Evolutionary conservation across 2,113 vertebrate species (phyloP).

Genomic region (Oreochromis spilurus): DNA sequence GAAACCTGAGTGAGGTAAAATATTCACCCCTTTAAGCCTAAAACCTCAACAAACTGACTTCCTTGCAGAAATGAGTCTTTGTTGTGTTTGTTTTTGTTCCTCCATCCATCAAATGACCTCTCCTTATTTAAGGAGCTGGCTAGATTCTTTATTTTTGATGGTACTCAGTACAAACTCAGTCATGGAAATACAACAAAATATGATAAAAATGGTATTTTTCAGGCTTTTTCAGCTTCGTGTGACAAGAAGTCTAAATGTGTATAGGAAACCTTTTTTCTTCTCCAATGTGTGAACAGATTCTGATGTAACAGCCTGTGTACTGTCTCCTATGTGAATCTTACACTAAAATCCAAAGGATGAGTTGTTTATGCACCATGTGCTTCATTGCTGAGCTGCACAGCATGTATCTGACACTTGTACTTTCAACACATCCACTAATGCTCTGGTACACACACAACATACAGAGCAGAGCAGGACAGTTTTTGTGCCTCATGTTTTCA

Average conservation of each 20-base stretch:
- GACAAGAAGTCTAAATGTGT: not conserved
- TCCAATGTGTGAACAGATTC: not conserved
- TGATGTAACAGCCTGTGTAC: not conserved
- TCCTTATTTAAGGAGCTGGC: not conserved
- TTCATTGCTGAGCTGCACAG: not conserved
- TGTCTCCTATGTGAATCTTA: not conserved
- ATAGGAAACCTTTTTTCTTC: not conserved
- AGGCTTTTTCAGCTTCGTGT: not conserved
- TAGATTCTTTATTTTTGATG: not conserved
- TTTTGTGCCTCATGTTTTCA: not conserved
- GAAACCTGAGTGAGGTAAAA: not conserved
- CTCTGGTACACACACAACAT: not conserved
- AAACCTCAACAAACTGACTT: not conserved
- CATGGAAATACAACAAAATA: not conserved
- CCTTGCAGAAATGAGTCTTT: not conserved
- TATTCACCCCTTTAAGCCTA: not conserved
- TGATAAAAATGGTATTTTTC: not conserved
- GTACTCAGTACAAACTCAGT: not conserved
- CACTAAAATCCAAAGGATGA: not conserved
- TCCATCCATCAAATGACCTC: not conserved
- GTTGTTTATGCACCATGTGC: not conserved
- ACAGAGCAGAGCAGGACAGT: not conserved
- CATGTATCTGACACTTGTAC: not conserved
- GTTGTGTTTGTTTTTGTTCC: not conserved
- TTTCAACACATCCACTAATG: not conserved